These are phyloP conservation scores for Venustaconcha ellipsiformis DNA, from an alignment of 1,140 invertebrate genomes.

Conservation along the genomic window DNA sequence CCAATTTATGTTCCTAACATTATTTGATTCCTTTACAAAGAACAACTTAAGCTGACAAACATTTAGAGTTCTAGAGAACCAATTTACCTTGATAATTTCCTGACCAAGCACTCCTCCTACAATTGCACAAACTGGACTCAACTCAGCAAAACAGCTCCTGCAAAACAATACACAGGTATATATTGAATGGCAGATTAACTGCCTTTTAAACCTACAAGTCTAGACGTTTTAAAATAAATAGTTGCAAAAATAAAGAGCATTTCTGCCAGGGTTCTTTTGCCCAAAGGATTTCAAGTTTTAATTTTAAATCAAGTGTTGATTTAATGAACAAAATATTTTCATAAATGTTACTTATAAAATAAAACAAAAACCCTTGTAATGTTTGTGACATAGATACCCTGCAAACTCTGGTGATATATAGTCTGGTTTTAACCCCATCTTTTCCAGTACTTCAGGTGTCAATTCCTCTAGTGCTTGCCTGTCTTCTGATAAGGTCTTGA, in stretches of 20 bases:
- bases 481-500: constrained; percentile 76
- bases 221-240: constrained; percentile 5
- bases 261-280: background rate
- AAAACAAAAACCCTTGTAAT: too few species aligned
- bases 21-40: too few species aligned
- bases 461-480: constrained; percentile 75
- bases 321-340: background rate
- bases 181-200: background rate
- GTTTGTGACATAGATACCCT: constrained; percentile 64
- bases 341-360: too few species aligned
- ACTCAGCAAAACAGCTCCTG: constrained; percentile 83
- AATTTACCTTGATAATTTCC: constrained; percentile 89
- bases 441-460: constrained; percentile 74
- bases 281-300: background rate
- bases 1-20: too few species aligned
- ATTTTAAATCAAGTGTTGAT: background rate
- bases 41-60: too few species aligned
- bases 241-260: constrained; percentile 12
- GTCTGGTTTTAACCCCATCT: constrained; percentile 64
- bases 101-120: constrained; percentile 94
- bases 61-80: too few species aligned
- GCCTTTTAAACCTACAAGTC: background rate
- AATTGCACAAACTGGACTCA: constrained; percentile 91
- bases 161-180: constrained; percentile 61
- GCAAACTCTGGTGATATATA: constrained; percentile 69